A percentile compares a stretch with the other conserved stretches of the same genome.
Conservation (phyloP, 2,797 vertebrate genomes). For the Gephyroberyx darwinii region DNA sequence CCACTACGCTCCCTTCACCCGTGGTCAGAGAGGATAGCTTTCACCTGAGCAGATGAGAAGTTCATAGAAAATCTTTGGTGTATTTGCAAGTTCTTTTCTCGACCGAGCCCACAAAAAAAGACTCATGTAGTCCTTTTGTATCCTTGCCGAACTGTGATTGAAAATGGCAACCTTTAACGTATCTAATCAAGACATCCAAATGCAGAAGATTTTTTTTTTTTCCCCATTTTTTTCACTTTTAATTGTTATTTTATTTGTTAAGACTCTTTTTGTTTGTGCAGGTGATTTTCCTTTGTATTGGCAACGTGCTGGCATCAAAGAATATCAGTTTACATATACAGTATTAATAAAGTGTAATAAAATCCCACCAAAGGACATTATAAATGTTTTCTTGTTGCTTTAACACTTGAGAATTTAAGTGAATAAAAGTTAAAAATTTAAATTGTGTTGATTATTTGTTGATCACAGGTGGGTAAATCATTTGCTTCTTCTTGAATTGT, state of each 20-base stretch:
- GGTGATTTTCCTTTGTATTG: slow-evolving; percentile 92
- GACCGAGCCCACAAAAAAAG: slow-evolving; percentile 83
- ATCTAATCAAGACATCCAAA: slow-evolving; percentile 84
- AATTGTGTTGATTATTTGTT: slow-evolving; percentile 43
- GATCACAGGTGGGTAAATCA: not conserved
- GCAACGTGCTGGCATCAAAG: slow-evolving; percentile 98
- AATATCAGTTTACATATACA: slow-evolving; percentile 98
- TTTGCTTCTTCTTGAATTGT: too few species aligned
- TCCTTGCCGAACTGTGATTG: slow-evolving; percentile 94
- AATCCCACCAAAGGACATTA: slow-evolving; percentile 99
- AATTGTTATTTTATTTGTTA: slow-evolving; percentile 41
- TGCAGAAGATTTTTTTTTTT: slow-evolving; percentile 73
- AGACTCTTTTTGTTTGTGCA: slow-evolving; percentile 86
- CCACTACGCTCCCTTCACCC: slow-evolving; percentile 69
- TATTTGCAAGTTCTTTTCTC: slow-evolving; percentile 95
- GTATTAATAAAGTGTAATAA: slow-evolving; percentile 92
- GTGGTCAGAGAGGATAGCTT: slow-evolving; percentile 75
- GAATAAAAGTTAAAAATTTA: slow-evolving; percentile 90
- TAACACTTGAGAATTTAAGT: slow-evolving; percentile 96
- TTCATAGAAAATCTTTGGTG: slow-evolving; percentile 88
- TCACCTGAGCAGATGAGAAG: slow-evolving; percentile 79
- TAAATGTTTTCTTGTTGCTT: slow-evolving; percentile 99
- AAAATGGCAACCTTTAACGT: slow-evolving; percentile 88
- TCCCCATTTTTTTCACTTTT: slow-evolving; percentile 64
- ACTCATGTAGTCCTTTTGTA: slow-evolving; percentile 90